These are phyloP conservation scores for Bradypodion pumilum DNA, from an alignment of 2,797 vertebrate species.

Conservation along the genomic window DNA sequence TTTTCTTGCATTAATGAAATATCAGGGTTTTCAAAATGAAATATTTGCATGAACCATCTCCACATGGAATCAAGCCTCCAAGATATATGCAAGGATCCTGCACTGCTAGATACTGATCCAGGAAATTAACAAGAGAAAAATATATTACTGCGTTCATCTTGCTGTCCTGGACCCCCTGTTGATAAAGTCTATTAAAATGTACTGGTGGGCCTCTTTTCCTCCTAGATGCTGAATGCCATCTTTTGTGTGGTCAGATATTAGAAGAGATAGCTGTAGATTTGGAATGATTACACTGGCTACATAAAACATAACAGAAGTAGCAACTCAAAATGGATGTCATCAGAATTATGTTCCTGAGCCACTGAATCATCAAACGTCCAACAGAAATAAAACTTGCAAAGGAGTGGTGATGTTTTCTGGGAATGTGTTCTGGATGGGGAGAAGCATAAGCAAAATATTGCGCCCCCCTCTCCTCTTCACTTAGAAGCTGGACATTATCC, in stretches of 20 bases:
- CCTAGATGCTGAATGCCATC: conserved; percentile 31
- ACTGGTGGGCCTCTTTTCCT: not conserved
- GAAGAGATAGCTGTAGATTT: conserved; percentile 31
- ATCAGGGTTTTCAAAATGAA: not conserved
- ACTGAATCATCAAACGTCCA: conserved; percentile 1
- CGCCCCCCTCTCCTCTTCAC: too few species aligned
- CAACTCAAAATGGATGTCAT: not conserved
- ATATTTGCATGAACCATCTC: not conserved
- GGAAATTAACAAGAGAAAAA: conserved; percentile 11
- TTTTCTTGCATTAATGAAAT: not conserved
- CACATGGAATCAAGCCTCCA: not conserved
- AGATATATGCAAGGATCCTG: not conserved
- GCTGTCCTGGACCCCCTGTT: conserved; percentile 30
- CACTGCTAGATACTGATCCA: not conserved
- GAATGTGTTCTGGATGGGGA: not conserved
- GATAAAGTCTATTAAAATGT: conserved; percentile 38
- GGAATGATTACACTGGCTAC: conserved; percentile 3
- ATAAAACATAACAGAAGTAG: conserved; percentile 32
- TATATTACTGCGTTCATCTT: conserved; percentile 40
- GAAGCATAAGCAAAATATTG: not conserved
- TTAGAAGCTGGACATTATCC: too few species aligned
- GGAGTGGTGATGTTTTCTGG: not conserved
- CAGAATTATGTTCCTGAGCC: conserved; percentile 4
- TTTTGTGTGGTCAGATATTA: conserved; percentile 1
- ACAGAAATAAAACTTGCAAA: not conserved